These are phyloP conservation scores for Sarcophilus harrisii DNA, from an alignment of 2,797 vertebrate species.

Conservation along the genomic window DNA sequence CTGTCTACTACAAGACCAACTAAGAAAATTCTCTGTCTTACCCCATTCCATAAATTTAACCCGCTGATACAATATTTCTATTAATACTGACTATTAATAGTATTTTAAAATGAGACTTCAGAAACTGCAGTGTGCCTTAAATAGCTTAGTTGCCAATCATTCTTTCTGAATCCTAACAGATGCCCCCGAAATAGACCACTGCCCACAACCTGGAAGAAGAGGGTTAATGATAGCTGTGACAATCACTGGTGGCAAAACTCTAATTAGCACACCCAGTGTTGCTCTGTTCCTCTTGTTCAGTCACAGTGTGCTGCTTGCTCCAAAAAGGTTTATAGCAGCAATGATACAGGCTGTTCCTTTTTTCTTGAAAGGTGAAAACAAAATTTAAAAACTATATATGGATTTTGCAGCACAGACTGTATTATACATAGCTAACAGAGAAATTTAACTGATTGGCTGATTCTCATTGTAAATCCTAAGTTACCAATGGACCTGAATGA, in stretches of 20 bases:
- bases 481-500: conserved; percentile 42
- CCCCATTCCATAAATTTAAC: background rate
- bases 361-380: conserved; percentile 78
- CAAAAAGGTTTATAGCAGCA: conserved; percentile 63
- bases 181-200: conserved; percentile 79
- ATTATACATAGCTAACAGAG: conserved; percentile 47
- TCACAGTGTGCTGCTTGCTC: conserved; percentile 74
- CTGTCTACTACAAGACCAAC: background rate
- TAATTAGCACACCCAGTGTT: conserved; percentile 76
- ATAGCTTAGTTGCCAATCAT: background rate
- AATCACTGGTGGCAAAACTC: conserved; percentile 80
- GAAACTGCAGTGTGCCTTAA: background rate
- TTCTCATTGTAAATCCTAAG: conserved; percentile 31
- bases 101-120: background rate
- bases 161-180: conserved; percentile 74
- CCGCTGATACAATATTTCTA: background rate
- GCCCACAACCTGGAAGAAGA: conserved; percentile 72
- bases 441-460: conserved; percentile 56
- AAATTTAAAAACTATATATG: conserved; percentile 71
- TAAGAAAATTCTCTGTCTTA: background rate
- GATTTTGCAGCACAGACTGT: conserved; percentile 65
- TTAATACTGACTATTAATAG: background rate
- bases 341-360: conserved; percentile 78
- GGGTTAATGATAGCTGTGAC: conserved; percentile 64
- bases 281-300: conserved; percentile 72